Conservation (phyloP, 2,797 vertebrate genomes). For the Pseudochromis fuscus region DNA sequence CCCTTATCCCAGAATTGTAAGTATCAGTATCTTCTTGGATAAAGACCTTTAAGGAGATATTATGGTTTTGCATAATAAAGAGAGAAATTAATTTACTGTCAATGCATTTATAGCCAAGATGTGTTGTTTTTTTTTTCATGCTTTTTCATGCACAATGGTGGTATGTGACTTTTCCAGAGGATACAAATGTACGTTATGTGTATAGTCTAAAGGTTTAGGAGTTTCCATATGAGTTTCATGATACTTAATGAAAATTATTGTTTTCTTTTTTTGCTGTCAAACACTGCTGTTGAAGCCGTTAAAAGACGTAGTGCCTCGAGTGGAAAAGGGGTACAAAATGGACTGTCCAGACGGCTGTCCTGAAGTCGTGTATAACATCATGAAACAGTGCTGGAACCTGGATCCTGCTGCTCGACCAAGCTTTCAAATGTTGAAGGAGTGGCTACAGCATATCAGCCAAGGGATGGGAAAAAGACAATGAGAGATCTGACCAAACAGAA, state of each 20-base stretch:
- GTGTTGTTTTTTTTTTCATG: too few species aligned
- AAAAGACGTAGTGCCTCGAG: conserved; percentile 95
- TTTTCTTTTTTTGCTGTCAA: background rate
- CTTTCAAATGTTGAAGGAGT: conserved; percentile 92
- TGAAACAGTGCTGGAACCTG: conserved; percentile 98
- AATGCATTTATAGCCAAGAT: background rate
- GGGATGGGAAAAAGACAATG: conserved; percentile 71
- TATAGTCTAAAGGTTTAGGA: background rate
- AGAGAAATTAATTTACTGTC: background rate
- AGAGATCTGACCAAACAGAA: conserved; percentile 12
- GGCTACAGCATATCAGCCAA: conserved; percentile 91
- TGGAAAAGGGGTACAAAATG: conserved; percentile 99
- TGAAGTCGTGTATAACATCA: conserved; percentile 92
- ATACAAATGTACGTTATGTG: background rate
- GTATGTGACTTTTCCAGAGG: background rate
- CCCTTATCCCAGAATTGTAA: conserved; percentile 98
- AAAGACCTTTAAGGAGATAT: background rate
- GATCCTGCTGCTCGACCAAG: conserved; percentile 89
- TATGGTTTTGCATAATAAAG: background rate
- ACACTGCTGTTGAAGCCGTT: conserved; percentile 82
- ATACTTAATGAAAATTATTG: background rate
- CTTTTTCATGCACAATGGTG: background rate
- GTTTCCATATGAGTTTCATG: background rate
- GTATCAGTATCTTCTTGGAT: conserved; percentile 68
- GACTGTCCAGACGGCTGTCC: conserved; percentile 95